A percentile compares a stretch with the other conserved stretches of the same genome.
Conservation (phyloP, 2,797 vertebrate species). For the Tadarida brasiliensis region DNA sequence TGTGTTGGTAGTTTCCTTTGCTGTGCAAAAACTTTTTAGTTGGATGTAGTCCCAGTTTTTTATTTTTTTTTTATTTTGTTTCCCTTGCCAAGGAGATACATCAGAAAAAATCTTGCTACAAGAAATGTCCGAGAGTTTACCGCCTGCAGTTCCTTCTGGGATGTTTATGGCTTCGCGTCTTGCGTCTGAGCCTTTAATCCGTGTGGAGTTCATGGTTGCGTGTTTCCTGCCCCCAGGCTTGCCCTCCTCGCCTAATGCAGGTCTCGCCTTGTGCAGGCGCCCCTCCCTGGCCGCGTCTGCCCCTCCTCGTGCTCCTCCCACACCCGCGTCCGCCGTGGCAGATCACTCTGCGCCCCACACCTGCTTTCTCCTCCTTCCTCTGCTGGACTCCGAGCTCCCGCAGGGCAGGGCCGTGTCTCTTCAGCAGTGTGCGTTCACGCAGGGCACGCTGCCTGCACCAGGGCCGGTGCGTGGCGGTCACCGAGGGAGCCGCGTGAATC, state of each 20-base stretch:
- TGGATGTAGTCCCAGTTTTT: not conserved
- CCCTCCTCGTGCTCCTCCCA: not conserved
- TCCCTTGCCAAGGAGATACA: not conserved
- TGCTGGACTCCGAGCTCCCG: not conserved
- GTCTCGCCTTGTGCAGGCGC: too few species aligned
- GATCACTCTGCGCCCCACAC: fast-evolving
- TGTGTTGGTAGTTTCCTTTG: not conserved
- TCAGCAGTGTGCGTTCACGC: fast-evolving
- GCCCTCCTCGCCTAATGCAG: not conserved
- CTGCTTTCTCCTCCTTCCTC: not conserved
- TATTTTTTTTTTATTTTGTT: not conserved
- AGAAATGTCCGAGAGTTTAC: not conserved
- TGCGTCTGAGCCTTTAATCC: not conserved
- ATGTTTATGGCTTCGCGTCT: not conserved
- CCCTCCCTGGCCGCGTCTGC: not conserved
- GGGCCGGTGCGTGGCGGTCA: too few species aligned
- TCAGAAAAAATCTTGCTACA: not conserved
- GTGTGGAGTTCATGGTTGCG: not conserved
- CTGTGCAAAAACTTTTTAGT: not conserved
- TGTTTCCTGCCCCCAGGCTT: not conserved
- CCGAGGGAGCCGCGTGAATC: not conserved
- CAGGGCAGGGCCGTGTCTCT: not conserved
- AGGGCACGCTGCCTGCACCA: not conserved
- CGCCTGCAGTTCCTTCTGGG: not conserved
- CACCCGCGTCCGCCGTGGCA: fast-evolving